Conservation (phyloP, 1,140 invertebrate genomes). For the Diachasmimorpha longicaudata region DNA sequence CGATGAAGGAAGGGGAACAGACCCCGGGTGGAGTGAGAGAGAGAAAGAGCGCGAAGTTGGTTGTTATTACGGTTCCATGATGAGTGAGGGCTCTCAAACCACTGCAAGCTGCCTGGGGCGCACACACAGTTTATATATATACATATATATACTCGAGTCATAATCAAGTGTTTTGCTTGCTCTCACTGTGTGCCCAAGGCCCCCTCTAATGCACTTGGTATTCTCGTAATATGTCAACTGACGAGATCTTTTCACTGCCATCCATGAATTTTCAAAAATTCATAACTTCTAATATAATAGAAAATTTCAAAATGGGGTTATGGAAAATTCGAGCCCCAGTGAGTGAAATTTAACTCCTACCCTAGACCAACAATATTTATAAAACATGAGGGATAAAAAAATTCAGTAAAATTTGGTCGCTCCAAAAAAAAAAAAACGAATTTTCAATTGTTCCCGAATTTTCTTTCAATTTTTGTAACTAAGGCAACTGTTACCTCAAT, state of each 20-base stretch:
- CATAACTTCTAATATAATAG: no score
- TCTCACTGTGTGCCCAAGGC: not conserved
- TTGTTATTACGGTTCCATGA: slow-evolving; percentile 54
- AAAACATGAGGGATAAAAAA: no score
- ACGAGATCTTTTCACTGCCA: not conserved
- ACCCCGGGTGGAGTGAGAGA: not conserved
- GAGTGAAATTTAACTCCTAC: no score
- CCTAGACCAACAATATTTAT: no score
- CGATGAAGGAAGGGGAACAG: not conserved
- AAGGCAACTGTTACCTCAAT: not conserved
- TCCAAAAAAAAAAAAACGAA: no score
- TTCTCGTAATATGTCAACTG: not conserved
- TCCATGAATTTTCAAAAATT: not conserved
- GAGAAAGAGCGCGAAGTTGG: slow-evolving; percentile 35
- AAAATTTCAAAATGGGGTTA: no score
- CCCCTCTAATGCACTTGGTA: not conserved
- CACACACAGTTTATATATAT: slow-evolving; percentile 28
- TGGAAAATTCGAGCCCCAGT: no score
- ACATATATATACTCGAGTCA: slow-evolving; percentile 42
- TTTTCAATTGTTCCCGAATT: no score
- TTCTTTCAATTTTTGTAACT: no score
- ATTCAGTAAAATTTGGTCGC: no score
- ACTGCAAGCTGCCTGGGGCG: slow-evolving; percentile 20
- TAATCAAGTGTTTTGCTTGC: slow-evolving; percentile 40
- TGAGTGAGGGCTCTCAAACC: slow-evolving; percentile 50